Percentiles rank a stretch among this genome's conserved stretches.
Conservation (phyloP, 1,140 invertebrate species). For the Thaumatotibia leucotreta region DNA sequence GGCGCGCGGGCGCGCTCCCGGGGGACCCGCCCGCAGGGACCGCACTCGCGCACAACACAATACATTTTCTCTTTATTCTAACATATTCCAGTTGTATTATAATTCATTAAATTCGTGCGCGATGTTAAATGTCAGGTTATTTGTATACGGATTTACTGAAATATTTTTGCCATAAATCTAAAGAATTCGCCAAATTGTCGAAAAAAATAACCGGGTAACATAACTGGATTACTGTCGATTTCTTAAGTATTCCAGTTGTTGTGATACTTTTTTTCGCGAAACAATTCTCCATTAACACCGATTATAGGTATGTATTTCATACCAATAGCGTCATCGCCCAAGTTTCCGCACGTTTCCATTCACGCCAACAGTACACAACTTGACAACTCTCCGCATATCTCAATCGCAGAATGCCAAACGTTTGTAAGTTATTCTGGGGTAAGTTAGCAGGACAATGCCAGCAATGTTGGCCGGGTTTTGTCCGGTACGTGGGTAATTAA, state of each 20-base stretch:
- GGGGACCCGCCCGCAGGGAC: constrained; percentile 53
- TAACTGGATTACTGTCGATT: not conserved
- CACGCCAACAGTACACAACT: not conserved
- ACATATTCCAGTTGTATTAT: not conserved
- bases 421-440: constrained; percentile 49
- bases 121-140: not conserved
- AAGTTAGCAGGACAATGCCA: constrained; percentile 55
- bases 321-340: too few species aligned
- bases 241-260: not conserved
- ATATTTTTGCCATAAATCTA: not conserved
- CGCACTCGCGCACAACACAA: constrained; percentile 40
- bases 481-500: constrained; percentile 71
- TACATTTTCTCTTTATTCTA: constrained; percentile 3
- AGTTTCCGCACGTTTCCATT: not conserved
- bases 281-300: too few species aligned
- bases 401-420: constrained; percentile 29
- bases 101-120: not conserved
- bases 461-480: constrained; percentile 46
- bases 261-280: not conserved
- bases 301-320: not conserved
- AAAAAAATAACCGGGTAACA: not conserved
- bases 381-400: constrained; percentile 10
- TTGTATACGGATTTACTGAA: not conserved
- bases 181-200: not conserved
- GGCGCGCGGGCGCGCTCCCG: constrained; percentile 66